phyloP scores from a whole-genome alignment of 2,888 invertebrate species.

The Temnothorax rugatulus region DNA sequence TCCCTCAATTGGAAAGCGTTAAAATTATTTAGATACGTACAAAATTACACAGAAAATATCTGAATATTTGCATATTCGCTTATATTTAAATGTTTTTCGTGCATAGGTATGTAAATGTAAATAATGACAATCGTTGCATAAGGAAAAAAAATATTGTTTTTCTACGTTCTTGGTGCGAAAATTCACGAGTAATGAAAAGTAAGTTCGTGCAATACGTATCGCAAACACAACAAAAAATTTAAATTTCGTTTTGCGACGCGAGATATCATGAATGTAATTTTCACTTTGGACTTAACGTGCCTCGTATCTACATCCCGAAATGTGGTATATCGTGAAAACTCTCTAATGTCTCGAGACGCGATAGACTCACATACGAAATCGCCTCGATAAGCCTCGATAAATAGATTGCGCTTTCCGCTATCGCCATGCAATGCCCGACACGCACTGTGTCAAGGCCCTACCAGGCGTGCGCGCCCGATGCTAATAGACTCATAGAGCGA shows the following conservation, averaged over 20 bases:
- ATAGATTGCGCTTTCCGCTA: slow-evolving; percentile 85
- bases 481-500: slow-evolving; percentile 80
- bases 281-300: neutral
- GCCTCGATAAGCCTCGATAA: slow-evolving; percentile 83
- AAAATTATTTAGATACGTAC: neutral
- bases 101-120: neutral
- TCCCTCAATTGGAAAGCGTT: neutral
- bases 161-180: neutral
- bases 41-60: neutral
- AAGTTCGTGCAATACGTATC: neutral
- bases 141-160: neutral
- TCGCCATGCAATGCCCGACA: slow-evolving; percentile 84
- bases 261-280: neutral
- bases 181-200: neutral
- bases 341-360: neutral
- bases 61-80: neutral
- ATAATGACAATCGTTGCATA: neutral
- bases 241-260: neutral
- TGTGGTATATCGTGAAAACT: neutral
- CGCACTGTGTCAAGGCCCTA: slow-evolving; percentile 85
- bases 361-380: slow-evolving; percentile 75
- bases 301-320: neutral
- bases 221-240: neutral
- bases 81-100: slow-evolving; percentile 12
- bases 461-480: slow-evolving; percentile 79